These are phyloP conservation scores for Elachura formosa DNA, from an alignment of 2,113 vertebrate genomes.

Conservation along the genomic window DNA sequence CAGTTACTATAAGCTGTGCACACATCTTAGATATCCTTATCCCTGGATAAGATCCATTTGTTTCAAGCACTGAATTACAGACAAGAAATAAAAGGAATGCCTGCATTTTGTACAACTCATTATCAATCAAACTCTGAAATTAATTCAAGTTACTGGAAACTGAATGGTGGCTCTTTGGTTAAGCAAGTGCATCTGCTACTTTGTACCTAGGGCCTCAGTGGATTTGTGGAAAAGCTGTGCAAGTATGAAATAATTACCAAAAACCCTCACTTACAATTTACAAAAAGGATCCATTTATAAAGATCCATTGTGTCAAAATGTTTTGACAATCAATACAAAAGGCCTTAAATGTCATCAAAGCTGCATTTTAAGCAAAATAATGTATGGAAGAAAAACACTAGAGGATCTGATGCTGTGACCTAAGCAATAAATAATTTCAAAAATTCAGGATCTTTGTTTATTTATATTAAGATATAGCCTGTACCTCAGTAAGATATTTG, in stretches of 20 bases:
- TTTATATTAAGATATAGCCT: not conserved
- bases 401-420: not conserved
- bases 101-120: not conserved
- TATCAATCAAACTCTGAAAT: not conserved
- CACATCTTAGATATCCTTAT: not conserved
- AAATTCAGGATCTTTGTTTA: not conserved
- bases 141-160: not conserved
- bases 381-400: not conserved
- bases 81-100: not conserved
- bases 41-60: not conserved
- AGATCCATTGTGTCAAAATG: not conserved
- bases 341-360: not conserved
- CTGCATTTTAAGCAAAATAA: not conserved
- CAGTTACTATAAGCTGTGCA: not conserved
- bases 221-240: not conserved
- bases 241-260: not conserved
- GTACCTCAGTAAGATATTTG: not conserved
- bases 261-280: not conserved
- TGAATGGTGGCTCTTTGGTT: constrained; percentile 34
- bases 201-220: not conserved
- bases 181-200: constrained; percentile 17
- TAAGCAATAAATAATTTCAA: not conserved
- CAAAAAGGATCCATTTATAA: not conserved
- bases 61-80: not conserved
- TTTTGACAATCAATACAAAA: not conserved